Evolutionary conservation across 2,113 vertebrate species (phyloP), one percentile per base, ranked within the genome.

Genomic region (Cebus imitator): DNA sequence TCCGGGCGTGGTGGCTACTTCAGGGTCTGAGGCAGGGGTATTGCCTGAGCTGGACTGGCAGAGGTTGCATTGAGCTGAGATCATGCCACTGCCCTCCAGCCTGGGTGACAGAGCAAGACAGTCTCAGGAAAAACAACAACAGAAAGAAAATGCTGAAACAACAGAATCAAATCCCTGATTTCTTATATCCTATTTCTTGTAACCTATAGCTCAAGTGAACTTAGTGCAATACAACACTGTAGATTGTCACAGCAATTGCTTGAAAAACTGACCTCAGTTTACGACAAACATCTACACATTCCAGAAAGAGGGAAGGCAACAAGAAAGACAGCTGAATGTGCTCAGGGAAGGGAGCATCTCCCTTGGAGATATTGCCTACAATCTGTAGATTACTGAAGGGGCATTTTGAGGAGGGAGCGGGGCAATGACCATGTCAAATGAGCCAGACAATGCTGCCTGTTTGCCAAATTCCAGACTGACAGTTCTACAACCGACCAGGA

Each of bases 321-420:
- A 81, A 93, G 43, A 30, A 58, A 76, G 78, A 17, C 27, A 17
- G n/a, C 0, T 35, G 80, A 32, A 27, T 37, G 5, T 52, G 68
- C 32, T 16, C 5, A 3, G 40, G 40, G 21, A 55, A 45, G 32
- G 68, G 0, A 23, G 48, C 32, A 32, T 20, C 12, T 16, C 20
- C 32, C 66, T 32, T 0, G 27, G 68, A 75, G 75, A 75, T 3
- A 12, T 0, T 2, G 18, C 20, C 45, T 21, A 8, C 61, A 16
- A 9, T 0, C 23, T 13, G 14, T 3, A 35, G 6, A 32, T 68
- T n/a, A 2, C 7, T 4, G 1, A 37, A 80, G 10, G 23, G 76
- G 91, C 50, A 12, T 45, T 37, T 32, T 18, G 21, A 14, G 23
- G 40, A 43, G 16, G 16, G 21, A 64, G 12, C 16, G 6, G 5